Conservation (phyloP, 1,140 invertebrate species). For the Monomorium pharaonis region DNA sequence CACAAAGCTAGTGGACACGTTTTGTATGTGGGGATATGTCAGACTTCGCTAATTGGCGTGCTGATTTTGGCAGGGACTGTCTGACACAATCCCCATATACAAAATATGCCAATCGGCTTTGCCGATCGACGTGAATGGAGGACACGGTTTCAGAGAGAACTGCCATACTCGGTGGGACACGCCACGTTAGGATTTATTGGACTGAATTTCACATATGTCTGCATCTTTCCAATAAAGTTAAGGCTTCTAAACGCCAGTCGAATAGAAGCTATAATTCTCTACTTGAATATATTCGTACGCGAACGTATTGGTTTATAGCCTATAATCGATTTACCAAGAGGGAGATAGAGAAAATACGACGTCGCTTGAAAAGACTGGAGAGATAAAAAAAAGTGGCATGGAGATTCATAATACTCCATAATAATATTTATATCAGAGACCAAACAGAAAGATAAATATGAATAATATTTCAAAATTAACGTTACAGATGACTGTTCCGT, state of each 20-base stretch:
- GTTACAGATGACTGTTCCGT: neutral
- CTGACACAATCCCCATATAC: constrained; percentile 35
- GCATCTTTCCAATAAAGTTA: neutral
- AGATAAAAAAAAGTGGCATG: neutral
- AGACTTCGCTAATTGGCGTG: constrained; percentile 17
- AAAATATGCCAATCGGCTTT: constrained; percentile 29
- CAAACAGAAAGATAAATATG: neutral
- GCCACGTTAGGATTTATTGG: neutral
- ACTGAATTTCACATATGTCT: neutral
- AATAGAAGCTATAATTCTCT: neutral
- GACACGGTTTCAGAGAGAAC: constrained; percentile 24
- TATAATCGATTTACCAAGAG: neutral
- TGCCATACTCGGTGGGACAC: neutral
- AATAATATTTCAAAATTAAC: constrained; percentile 19
- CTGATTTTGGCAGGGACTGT: constrained; percentile 18
- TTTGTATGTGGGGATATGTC: neutral
- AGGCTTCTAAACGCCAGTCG: neutral
- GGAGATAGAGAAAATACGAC: neutral
- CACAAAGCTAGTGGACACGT: neutral
- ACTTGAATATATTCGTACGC: neutral
- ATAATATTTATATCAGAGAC: neutral
- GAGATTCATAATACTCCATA: neutral
- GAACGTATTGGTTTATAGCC: neutral
- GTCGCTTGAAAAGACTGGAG: neutral
- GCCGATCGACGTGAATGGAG: constrained; percentile 11